These are phyloP conservation scores for Leptothorax acervorum DNA, from an alignment of 2,888 invertebrate genomes.

Conservation along the genomic window DNA sequence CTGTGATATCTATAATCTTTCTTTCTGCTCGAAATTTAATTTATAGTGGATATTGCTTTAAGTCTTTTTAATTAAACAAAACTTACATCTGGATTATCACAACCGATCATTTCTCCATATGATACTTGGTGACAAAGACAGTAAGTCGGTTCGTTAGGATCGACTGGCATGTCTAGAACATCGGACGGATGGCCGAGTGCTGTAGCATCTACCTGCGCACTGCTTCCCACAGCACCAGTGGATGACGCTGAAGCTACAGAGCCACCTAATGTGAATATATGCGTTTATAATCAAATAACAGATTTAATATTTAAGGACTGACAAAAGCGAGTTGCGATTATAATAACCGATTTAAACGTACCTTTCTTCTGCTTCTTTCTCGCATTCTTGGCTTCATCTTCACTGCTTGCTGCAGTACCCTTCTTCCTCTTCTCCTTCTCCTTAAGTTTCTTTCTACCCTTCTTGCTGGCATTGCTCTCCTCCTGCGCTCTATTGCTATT, in stretches of 20 bases:
- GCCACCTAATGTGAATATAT: constrained; percentile 70
- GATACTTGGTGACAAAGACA: constrained; percentile 99
- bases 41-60: neutral
- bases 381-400: constrained; percentile 84
- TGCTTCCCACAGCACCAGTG: constrained; percentile 83
- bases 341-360: constrained; percentile 47
- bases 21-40: neutral
- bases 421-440: constrained; percentile 89
- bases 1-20: neutral
- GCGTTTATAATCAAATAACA: constrained; percentile 21
- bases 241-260: constrained; percentile 81
- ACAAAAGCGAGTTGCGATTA: neutral
- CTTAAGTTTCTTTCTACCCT: constrained; percentile 90
- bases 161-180: constrained; percentile 95
- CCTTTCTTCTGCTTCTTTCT: constrained; percentile 89
- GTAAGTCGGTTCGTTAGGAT: constrained; percentile 99
- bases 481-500: constrained; percentile 91
- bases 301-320: constrained; percentile 29
- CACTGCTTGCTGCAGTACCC: constrained; percentile 84
- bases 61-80: neutral
- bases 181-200: constrained; percentile 93
- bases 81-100: constrained; percentile 95
- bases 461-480: constrained; percentile 89
- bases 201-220: constrained; percentile 81
- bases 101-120: constrained; percentile 98